phyloP scores from a whole-genome alignment of 2,797 vertebrate species.

The Triplophysa yarkandensis region DNA sequence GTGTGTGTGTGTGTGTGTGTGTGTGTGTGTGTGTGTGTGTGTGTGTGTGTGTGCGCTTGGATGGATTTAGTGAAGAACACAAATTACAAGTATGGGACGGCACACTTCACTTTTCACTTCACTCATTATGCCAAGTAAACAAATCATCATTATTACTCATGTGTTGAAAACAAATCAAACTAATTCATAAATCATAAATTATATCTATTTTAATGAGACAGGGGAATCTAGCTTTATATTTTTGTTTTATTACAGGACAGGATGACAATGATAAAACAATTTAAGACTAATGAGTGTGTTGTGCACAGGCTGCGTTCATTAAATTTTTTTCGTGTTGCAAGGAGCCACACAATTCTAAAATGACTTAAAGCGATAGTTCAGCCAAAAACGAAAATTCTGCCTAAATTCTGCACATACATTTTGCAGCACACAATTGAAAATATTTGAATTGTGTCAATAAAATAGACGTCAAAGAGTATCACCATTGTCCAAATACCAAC shows the following conservation, averaged over 20 bases:
- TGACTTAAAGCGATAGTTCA: not conserved
- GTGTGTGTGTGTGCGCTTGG: no score
- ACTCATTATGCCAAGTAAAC: constrained; percentile 15
- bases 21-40: no score
- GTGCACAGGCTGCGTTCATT: not conserved
- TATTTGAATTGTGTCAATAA: no score
- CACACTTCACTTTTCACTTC: no score
- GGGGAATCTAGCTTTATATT: not conserved
- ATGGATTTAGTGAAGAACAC: no score
- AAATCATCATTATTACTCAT: constrained; percentile 13
- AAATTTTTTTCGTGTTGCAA: not conserved
- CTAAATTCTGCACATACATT: no score
- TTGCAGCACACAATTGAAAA: no score
- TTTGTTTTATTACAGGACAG: constrained; percentile 19
- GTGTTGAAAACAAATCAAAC: constrained; percentile 1
- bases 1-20: no score
- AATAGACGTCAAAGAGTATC: no score
- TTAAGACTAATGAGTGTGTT: not conserved
- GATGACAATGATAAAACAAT: constrained; percentile 18
- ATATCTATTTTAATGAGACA: constrained; percentile 14
- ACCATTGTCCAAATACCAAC: no score
- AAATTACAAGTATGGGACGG: no score
- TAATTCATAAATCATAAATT: constrained; percentile 15
- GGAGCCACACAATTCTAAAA: not conserved
- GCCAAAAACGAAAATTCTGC: no score